A percentile compares a stretch with the other conserved stretches of the same genome.
Evolutionary conservation across 1,140 invertebrate species (phyloP).

Genomic region (Contarinia nasturtii): DNA sequence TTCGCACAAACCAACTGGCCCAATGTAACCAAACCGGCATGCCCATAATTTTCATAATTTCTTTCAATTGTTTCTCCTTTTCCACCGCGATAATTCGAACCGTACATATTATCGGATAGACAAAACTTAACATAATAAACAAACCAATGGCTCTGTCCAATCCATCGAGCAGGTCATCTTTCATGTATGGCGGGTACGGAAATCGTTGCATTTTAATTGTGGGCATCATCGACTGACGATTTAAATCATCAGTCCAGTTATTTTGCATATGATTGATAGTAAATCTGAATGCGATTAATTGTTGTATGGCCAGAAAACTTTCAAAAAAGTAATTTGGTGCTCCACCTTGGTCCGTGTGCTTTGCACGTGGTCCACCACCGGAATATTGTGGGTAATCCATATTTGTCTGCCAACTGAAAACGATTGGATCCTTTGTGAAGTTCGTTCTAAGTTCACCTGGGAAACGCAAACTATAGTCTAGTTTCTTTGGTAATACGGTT

Average conservation of each 20-base stretch:
- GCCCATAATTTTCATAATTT: conserved; percentile 47
- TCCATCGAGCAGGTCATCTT: neutral
- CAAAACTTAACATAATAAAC: conserved; percentile 5
- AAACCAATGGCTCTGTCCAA: conserved; percentile 3
- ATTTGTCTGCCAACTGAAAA: conserved; percentile 2
- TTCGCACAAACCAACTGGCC: conserved; percentile 29
- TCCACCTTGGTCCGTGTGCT: neutral
- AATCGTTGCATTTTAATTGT: conserved; percentile 2
- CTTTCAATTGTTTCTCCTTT: conserved; percentile 15
- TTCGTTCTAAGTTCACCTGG: neutral
- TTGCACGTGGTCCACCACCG: neutral
- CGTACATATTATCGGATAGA: conserved; percentile 31
- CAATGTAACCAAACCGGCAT: conserved; percentile 37
- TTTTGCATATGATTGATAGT: neutral
- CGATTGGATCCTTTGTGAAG: neutral
- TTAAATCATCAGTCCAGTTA: neutral
- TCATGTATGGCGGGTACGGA: conserved; percentile 2
- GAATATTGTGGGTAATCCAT: too few species aligned
- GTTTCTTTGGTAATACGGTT: neutral
- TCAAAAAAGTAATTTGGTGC: conserved; percentile 6
- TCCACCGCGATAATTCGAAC: conserved; percentile 9
- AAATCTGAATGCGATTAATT: neutral
- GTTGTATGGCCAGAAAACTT: conserved; percentile 7
- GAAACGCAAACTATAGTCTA: conserved; percentile 5
- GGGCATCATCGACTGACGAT: neutral